Base-by-base conservation (phyloP, 2,113 vertebrate genomes). In the Dicentrarchus labrax region DNA sequence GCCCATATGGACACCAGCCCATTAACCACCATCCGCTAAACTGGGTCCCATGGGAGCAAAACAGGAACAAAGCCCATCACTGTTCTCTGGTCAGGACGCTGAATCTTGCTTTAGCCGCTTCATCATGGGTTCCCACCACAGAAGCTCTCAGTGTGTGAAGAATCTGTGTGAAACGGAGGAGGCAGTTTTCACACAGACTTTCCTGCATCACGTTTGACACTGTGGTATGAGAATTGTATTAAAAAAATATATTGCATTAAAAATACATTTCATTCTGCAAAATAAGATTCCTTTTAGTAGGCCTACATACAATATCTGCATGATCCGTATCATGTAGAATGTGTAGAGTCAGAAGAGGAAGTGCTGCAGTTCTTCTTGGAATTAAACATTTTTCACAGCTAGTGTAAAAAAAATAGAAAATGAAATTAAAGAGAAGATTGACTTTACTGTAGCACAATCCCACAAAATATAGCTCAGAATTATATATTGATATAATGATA, bases 61-160 rank as follows among this genome's bases (percentile, higher is more conserved):
- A 73, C 80, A 66, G 57, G 80, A 82, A 93, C 91, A 93, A 92
- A 92, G 92, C 76, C 68, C 51, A 38, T 75, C 88, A 83, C 83
- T 93, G 93, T 93, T 92, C 85, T 84, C 85, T 45, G 78, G 47
- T 73, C 76, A 72, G 86, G 82, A 72, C 86, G 53, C 68, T 71
- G 85, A 86, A 75, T 87, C 57, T 76, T 24, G 76, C 69, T 59
- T 48, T 70, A 75, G 69, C 76, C 2, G 48, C 69, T 91, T 86
- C 65, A 84, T 91, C 83, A 82, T 84, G 75, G 65, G 82, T 89
- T 89, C 90, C 84, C 88, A 86, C 72, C 38, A 6, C 85, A 73
- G 68, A 85, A 54, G 54, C 67, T 17, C 69, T 66, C 61, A 61
- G 78, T 89, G 78, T 89, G 86, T 80, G 50, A 80, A 60, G 38